Conservation (phyloP, 2,888 invertebrate genomes). For the Spilosoma lubricipeda region DNA sequence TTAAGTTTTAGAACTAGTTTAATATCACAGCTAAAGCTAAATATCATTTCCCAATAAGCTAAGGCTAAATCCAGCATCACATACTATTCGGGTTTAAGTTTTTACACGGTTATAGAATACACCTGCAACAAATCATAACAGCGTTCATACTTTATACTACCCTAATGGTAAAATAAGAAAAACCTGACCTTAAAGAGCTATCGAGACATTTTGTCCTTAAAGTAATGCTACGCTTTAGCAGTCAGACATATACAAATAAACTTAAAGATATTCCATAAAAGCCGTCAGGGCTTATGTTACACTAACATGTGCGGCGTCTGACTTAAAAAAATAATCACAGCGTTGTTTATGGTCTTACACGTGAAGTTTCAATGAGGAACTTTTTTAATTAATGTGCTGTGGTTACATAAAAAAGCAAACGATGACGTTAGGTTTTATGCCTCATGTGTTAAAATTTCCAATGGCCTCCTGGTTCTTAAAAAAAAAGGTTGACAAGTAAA, state of each 20-base stretch:
- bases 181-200: not conserved
- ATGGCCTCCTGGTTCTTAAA: not conserved
- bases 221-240: not conserved
- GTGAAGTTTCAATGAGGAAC: conserved; percentile 32
- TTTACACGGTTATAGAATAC: not conserved
- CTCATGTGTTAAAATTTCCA: not conserved
- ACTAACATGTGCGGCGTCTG: conserved; percentile 44
- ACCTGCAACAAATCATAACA: not conserved
- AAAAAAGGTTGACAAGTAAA: too few relatives aligned
- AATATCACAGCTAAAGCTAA: not conserved
- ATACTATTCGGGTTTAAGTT: not conserved
- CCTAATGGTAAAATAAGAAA: not conserved
- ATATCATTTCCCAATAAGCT: not conserved
- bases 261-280: not conserved
- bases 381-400: conserved; percentile 29
- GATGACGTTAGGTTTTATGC: not conserved
- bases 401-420: conserved; percentile 11
- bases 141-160: not conserved
- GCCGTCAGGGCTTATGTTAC: conserved; percentile 10
- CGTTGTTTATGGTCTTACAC: conserved; percentile 45
- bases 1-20: too few relatives aligned
- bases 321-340: conserved; percentile 48
- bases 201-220: not conserved
- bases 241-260: conserved; percentile 19
- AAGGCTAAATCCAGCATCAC: not conserved